Evolutionary conservation across 2,797 vertebrate genomes (phyloP).

Genomic region (Tachyglossus aculeatus): DNA sequence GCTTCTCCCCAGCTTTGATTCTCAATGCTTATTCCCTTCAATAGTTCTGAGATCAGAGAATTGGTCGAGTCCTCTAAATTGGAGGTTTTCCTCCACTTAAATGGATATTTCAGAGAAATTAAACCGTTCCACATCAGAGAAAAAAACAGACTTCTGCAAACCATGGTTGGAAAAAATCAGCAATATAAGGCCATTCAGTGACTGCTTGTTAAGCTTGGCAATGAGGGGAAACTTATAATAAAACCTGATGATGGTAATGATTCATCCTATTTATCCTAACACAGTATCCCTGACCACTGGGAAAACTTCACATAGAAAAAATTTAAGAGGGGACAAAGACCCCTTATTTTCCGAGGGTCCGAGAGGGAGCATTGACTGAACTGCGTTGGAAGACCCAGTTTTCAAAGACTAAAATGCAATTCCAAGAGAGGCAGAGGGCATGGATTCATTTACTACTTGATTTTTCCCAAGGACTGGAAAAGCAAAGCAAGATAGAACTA

Average conservation of each 20-base stretch:
- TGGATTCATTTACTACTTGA: constrained; percentile 49
- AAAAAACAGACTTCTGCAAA: not conserved
- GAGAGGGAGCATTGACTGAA: not conserved
- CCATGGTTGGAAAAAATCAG: not conserved
- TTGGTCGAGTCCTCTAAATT: not conserved
- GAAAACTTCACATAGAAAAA: not conserved
- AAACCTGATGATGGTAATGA: constrained; percentile 21
- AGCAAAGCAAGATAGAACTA: constrained; percentile 19
- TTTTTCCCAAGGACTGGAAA: constrained; percentile 26
- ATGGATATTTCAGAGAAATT: not conserved
- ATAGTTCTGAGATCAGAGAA: not conserved
- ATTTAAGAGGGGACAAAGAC: not conserved
- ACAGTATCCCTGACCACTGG: constrained; percentile 18
- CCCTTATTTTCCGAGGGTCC: fast-evolving
- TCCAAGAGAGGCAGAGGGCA: not conserved
- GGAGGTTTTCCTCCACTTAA: not conserved
- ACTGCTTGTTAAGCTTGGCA: fast-evolving
- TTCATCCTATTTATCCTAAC: not conserved
- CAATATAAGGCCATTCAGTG: not conserved
- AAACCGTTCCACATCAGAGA: not conserved
- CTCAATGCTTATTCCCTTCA: not conserved
- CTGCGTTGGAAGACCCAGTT: not conserved
- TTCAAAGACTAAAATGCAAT: constrained; percentile 43
- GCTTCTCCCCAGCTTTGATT: no score
- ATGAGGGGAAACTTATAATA: constrained; percentile 19